These are phyloP conservation scores for Campoletis raptor DNA, from an alignment of 2,888 invertebrate species.

Conservation along the genomic window DNA sequence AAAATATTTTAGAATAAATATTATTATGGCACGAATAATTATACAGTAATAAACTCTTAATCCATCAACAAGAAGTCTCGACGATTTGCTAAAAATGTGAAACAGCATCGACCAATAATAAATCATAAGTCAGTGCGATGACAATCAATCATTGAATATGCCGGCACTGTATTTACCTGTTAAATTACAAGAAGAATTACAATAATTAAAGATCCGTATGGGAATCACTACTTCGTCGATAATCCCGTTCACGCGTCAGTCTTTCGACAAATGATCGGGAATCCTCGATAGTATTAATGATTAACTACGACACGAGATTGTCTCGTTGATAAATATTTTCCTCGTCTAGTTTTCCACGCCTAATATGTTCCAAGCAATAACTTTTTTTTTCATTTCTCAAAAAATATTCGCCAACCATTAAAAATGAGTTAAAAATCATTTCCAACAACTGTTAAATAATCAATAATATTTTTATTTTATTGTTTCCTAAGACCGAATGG, in stretches of 20 bases:
- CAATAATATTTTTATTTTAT: neutral
- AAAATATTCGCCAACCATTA: no score
- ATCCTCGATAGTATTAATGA: constrained; percentile 49
- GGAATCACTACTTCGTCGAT: constrained; percentile 61
- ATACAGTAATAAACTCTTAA: neutral
- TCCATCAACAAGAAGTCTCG: constrained; percentile 13
- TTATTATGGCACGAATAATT: neutral
- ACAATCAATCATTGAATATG: constrained; percentile 78
- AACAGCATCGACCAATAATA: constrained; percentile 71
- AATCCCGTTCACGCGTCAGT: constrained; percentile 38
- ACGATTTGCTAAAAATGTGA: constrained; percentile 32
- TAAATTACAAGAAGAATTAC: constrained; percentile 55
- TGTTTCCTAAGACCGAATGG: neutral
- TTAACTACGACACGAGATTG: neutral
- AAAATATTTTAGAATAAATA: neutral
- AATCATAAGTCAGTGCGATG: constrained; percentile 73
- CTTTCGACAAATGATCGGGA: constrained; percentile 52
- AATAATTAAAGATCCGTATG: constrained; percentile 50
- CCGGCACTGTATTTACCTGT: constrained; percentile 55
- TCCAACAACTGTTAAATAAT: neutral
- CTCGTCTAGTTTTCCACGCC: neutral
- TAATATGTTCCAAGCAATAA: neutral
- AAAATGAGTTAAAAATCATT: no score
- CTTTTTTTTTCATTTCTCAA: no score
- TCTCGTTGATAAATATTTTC: neutral